phyloP scores from a whole-genome alignment of 1,140 invertebrate genomes.

The Rhizoglyphus robini region DNA sequence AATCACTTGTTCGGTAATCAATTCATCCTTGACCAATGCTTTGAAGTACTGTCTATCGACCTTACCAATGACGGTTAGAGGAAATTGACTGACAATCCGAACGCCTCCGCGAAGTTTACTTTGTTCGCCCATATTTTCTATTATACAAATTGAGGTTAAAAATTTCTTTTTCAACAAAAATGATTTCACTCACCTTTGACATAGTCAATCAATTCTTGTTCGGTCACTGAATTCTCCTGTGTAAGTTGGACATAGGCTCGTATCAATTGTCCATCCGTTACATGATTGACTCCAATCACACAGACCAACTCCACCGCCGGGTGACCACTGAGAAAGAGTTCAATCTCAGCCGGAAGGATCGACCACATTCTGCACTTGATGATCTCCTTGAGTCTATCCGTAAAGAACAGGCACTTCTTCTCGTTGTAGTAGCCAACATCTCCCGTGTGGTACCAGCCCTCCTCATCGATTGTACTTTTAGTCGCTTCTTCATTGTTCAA shows the following conservation, averaged over 20 bases:
- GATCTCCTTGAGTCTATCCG: conserved; percentile 68
- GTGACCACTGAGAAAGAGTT: conserved; percentile 57
- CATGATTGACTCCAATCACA: conserved; percentile 62
- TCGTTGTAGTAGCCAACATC: too few relatives aligned
- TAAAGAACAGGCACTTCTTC: background rate
- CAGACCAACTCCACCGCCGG: conserved; percentile 59
- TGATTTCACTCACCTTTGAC: too few relatives aligned
- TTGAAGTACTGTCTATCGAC: too few relatives aligned
- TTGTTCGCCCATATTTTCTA: background rate
- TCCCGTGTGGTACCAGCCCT: too few relatives aligned
- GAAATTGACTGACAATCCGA: background rate
- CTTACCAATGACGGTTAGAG: background rate
- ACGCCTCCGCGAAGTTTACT: conserved; percentile 5
- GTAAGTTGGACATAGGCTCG: conserved; percentile 50
- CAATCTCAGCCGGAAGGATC: conserved; percentile 74
- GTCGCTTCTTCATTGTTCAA: too few relatives aligned
- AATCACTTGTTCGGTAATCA: too few relatives aligned
- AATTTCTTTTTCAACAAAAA: background rate
- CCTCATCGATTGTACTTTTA: too few relatives aligned
- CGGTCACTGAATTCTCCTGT: background rate
- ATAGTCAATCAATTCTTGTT: too few relatives aligned
- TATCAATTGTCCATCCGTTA: conserved; percentile 55
- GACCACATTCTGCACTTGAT: conserved; percentile 49
- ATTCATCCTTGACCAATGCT: conserved; percentile 12
- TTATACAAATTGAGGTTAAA: background rate